phyloP scores from a whole-genome alignment of 2,888 invertebrate genomes.

The Bimastos eiseni region DNA sequence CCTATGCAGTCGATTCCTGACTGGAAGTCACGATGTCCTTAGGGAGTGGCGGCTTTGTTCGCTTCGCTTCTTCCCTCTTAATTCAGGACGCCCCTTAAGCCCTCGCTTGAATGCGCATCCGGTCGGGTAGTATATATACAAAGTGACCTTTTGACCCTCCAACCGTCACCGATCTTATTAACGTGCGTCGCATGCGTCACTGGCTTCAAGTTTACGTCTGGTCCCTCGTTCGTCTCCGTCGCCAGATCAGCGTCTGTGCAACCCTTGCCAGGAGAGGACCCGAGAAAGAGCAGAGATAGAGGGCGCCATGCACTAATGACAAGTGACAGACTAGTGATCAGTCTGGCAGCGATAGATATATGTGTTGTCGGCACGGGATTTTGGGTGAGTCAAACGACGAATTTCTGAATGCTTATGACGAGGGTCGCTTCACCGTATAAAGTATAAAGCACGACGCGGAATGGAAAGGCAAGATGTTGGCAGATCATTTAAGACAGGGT shows the following conservation, averaged over 20 bases:
- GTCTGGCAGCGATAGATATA: background rate
- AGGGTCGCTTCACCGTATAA: too few relatives aligned
- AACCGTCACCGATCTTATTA: background rate
- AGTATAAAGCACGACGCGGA: too few relatives aligned
- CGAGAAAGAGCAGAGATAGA: background rate
- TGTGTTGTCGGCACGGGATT: background rate
- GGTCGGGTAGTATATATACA: background rate
- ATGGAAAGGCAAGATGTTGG: too few relatives aligned
- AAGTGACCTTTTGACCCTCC: background rate
- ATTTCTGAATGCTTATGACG: background rate
- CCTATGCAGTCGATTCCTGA: background rate
- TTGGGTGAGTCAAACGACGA: background rate
- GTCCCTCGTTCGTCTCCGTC: background rate
- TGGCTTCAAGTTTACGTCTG: background rate
- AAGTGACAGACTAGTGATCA: background rate
- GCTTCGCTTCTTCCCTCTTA: background rate
- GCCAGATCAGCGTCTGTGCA: background rate
- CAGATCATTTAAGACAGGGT: too few relatives aligned
- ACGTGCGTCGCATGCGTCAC: constrained; percentile 3
- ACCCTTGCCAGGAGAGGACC: background rate
- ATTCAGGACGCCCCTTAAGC: background rate
- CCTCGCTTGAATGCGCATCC: background rate
- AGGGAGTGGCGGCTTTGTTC: background rate
- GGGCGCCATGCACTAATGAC: background rate
- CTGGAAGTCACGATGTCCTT: background rate